Evolutionary conservation across 2,888 invertebrate genomes (phyloP).

Genomic region (Nephrocerus scutellatus): DNA sequence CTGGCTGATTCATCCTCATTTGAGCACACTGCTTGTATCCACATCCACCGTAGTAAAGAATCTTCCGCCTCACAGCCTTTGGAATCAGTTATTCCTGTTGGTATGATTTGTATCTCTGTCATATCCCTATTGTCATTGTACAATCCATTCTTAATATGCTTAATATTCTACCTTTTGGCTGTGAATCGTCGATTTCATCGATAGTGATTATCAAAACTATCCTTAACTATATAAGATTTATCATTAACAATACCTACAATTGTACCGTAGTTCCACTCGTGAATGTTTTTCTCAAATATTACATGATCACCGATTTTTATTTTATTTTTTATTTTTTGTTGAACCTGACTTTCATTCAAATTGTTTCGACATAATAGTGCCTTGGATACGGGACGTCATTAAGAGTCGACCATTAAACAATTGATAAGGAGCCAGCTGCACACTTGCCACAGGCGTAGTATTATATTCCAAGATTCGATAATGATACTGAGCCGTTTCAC

Average conservation of each 20-base stretch:
- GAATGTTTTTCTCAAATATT: slow-evolving; percentile 21
- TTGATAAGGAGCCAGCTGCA: slow-evolving; percentile 14
- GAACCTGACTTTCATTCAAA: slow-evolving; percentile 7
- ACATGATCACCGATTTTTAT: slow-evolving; percentile 14
- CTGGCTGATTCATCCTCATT: no score
- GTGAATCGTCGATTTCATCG: slow-evolving; percentile 14
- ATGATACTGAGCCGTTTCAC: slow-evolving; percentile 13
- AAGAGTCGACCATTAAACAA: slow-evolving; percentile 20
- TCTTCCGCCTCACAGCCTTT: no score
- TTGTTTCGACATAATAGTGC: slow-evolving; percentile 14
- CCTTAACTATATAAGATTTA: slow-evolving; percentile 17
- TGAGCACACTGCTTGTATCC: no score
- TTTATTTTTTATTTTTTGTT: slow-evolving; percentile 16
- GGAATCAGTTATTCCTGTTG: no score
- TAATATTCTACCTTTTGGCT: no score
- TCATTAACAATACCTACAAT: slow-evolving; percentile 17
- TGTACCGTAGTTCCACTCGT: slow-evolving; percentile 20
- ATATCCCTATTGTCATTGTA: no score
- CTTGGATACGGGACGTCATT: slow-evolving; percentile 17
- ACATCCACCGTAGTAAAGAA: no score
- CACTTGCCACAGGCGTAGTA: slow-evolving; percentile 18
- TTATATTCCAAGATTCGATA: slow-evolving; percentile 24
- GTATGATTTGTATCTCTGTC: no score
- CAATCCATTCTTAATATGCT: no score
- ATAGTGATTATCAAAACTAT: slow-evolving; percentile 13